phyloP scores from a whole-genome alignment of 2,888 invertebrate species.

The Branchellion lobata region DNA sequence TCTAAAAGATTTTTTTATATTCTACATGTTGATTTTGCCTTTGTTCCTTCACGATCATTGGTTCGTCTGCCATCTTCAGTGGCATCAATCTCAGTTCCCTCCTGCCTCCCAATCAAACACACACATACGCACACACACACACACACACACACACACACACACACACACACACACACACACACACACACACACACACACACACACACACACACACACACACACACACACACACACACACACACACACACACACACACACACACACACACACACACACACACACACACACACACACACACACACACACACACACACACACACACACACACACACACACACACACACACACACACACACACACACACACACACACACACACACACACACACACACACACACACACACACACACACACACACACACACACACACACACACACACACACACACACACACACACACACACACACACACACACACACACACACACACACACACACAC shows the following conservation, averaged over 20 bases:
- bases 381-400: constrained; percentile 41
- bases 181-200: constrained; percentile 28
- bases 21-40: no score
- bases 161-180: constrained; percentile 36
- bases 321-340: constrained; percentile 8
- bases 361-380: neutral
- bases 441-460: constrained; percentile 44
- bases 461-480: constrained; percentile 37
- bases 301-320: constrained; percentile 1
- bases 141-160: constrained; percentile 34
- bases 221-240: constrained; percentile 16
- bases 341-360: neutral
- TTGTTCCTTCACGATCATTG: no score
- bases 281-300: constrained; percentile 23
- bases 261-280: constrained; percentile 15
- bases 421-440: constrained; percentile 43
- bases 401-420: constrained; percentile 42
- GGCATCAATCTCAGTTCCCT: no score
- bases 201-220: neutral
- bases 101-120: no score
- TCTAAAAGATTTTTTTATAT: no score
- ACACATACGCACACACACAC: neutral
- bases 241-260: no score
- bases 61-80: no score
- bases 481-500: constrained; percentile 39